These are phyloP conservation scores for Dolichotis patagonum DNA, from an alignment of 2,113 vertebrate genomes.

Conservation along the genomic window DNA sequence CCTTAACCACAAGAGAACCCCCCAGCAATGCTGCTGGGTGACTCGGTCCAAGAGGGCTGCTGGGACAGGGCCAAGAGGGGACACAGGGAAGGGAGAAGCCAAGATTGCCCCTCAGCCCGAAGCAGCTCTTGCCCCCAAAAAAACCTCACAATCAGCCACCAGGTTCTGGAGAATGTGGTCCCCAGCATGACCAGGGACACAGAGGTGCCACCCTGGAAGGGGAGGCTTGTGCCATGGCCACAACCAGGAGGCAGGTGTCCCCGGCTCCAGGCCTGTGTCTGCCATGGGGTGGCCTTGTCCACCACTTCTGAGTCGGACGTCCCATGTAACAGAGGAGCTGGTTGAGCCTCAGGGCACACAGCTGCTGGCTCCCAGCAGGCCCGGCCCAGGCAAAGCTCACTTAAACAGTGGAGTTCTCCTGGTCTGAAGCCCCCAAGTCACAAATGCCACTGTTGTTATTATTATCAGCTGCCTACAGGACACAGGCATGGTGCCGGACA, in stretches of 20 bases:
- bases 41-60: not conserved
- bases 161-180: not conserved
- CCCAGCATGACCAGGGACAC: not conserved
- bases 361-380: not conserved
- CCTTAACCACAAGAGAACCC: constrained; percentile 82
- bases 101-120: not conserved
- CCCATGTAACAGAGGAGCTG: not conserved
- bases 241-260: too few relatives aligned
- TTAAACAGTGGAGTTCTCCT: not conserved
- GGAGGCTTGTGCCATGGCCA: rapidly evolving
- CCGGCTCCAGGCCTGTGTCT: rapidly evolving
- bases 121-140: not conserved
- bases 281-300: not conserved
- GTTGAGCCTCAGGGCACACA: rapidly evolving
- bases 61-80: not conserved
- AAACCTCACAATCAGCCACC: not conserved
- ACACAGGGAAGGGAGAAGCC: not conserved
- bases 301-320: not conserved
- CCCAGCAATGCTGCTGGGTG: constrained; percentile 42
- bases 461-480: not conserved
- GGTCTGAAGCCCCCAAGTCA: not conserved
- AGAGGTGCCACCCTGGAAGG: not conserved
- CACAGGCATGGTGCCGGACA: not conserved
- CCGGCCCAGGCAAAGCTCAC: not conserved
- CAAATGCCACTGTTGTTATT: rapidly evolving